These are phyloP conservation scores for Drosophila aff. DNA, from an alignment of 1,140 invertebrate species.

Conservation along the genomic window DNA sequence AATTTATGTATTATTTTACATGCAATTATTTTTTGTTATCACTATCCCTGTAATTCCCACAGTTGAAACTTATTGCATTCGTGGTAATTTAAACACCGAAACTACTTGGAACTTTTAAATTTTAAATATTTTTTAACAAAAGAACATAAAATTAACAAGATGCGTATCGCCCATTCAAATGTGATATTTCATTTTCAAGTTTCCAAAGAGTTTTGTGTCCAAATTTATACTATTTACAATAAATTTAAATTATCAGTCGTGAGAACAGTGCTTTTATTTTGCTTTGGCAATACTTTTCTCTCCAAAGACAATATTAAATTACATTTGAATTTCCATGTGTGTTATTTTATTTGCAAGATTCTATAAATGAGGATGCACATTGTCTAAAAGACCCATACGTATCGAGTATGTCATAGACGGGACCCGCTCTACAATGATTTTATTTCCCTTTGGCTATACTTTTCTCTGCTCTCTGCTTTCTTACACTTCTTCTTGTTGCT, in stretches of 20 bases:
- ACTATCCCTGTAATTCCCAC: not conserved
- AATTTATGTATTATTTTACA: not conserved
- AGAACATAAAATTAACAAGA: not conserved
- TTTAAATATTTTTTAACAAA: not conserved
- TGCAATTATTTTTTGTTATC: too few species aligned
- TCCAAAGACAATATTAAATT: not conserved
- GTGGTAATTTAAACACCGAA: not conserved
- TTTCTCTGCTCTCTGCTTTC: slow-evolving; percentile 20
- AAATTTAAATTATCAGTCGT: not conserved
- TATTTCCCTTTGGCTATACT: slow-evolving; percentile 14
- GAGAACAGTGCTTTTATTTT: not conserved
- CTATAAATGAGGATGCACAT: not conserved
- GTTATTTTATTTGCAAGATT: not conserved
- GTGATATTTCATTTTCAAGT: not conserved
- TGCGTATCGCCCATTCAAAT: not conserved
- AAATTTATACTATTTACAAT: not conserved
- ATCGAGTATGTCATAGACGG: not conserved
- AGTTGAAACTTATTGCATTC: not conserved
- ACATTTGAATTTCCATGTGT: not conserved
- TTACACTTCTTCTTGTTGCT: slow-evolving; percentile 37
- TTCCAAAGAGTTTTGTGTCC: too few species aligned
- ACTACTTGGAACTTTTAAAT: not conserved
- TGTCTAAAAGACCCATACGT: not conserved
- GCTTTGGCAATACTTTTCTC: not conserved
- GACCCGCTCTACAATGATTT: not conserved